Base-by-base conservation (phyloP, 2,113 vertebrate species). In the Apaloderma vittatum region DNA sequence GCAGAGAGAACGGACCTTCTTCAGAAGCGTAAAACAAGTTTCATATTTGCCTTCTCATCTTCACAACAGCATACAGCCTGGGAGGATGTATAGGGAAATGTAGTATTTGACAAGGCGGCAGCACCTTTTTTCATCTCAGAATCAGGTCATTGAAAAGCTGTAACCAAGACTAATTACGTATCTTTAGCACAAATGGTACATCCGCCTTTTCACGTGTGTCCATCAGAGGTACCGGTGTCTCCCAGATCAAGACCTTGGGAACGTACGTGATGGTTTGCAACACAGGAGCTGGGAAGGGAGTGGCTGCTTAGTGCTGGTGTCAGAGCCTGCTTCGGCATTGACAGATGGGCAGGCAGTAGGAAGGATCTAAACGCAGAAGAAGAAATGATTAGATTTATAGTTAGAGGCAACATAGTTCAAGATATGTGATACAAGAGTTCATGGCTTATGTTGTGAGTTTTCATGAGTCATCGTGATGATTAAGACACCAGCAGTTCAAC, bases 101-200 rank as follows among this genome's bases (percentile, higher is more conserved):
- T n/a, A 36, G 2, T 49, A 20, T 27, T 72, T 79, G 34, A 17
- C 45, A 27, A 72, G 18, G 22, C 34, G 23, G 37, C 37, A 73
- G 45, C 49, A 66, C 23, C 40, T 70, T 78, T 55, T 71, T 22
- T 74, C 24, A 62, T 24, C 13, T 87, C n/a, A 51, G 63, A 92
- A 48, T 24, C 3, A 7, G 0, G 1, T 75, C 2, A 4, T 5
- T 40, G 85, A 58, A 82, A 90, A 55, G 8, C 8, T 87, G 0
- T 32, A 36, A 43, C 37, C 15, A 29, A 75, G 36, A 57, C 37
- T 30, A 8, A 27, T 15, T 45, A 3, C 0, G 0, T 52, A 62
- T 36, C 68, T 81, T 67, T 48, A 78, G 14, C 34, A 46, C 23
- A 27, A n/a, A 49, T 36, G 4, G 4, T 54, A 3, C 36, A 12